Base-by-base conservation (phyloP, 1,140 invertebrate genomes). In the Calosoma granatense region DNA sequence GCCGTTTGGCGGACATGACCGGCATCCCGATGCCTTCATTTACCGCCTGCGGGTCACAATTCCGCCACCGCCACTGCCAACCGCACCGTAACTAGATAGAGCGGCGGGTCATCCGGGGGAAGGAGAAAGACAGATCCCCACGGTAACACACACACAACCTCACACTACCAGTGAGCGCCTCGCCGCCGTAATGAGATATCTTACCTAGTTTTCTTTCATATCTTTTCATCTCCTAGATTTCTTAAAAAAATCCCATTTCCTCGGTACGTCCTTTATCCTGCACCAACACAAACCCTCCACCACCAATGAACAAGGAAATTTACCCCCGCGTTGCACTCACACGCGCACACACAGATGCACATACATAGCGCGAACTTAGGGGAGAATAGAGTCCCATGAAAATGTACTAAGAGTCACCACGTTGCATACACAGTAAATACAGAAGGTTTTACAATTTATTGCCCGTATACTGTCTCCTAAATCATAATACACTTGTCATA, bases 1-100 rank as follows among this genome's bases (percentile, higher is more conserved):
- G 26, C 26, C 26, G 26, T 36, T 36, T 36, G 6, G 41, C 41
- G 41, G 6, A 47, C 41, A 47, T 47, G 41, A 47, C 15, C 41
- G 6, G 41, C 41, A 47, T 47, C 41, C 6, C 41, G 15, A 47
- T 47, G 41, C 41, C 41, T 47, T 47, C 41, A 47, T 47, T 47
- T 47, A 47, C 26, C 26, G 26, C 26, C 26, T 36, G 26, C 26
- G 26, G 26, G 26, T 36, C 26, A 36, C 26, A 36, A 36, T 36
- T 9, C 26, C 26, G 6, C n/a, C n/a, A 9, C 6, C 26, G 6
- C 26, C 26, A 36, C 26, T 36, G n/a, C 6, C 26, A 6, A 36
- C 26, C 26, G 26, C 6, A 6, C 26, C 26, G 26, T n/a, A 36
- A 9, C 26, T n/a, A 36, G 6, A 36, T 36, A 36, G n/a, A 6